Conservation (phyloP, 2,888 invertebrate species). For the Drosophila birchii region DNA sequence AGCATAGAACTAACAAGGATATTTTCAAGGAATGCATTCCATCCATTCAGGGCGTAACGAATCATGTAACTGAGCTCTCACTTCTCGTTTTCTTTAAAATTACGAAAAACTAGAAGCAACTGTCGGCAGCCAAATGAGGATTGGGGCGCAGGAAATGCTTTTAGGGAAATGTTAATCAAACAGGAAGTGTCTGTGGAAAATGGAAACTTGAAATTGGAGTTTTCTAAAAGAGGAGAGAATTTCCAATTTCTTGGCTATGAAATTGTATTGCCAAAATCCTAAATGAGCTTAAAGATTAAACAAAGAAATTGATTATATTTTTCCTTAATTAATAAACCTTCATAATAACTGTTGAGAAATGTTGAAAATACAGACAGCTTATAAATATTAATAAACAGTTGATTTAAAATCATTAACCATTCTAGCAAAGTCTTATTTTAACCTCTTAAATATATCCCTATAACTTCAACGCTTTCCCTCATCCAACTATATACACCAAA, state of each 20-base stretch:
- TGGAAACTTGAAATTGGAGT: not conserved
- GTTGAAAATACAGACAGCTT: not conserved
- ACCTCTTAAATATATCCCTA: not conserved
- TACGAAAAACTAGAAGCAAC: slow-evolving; percentile 14
- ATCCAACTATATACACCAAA: slow-evolving; percentile 7
- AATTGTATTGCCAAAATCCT: not conserved
- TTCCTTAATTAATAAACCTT: not conserved
- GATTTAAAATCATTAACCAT: too few species aligned
- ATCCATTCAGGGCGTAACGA: slow-evolving; percentile 39
- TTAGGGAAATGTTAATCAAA: slow-evolving; percentile 26
- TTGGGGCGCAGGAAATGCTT: slow-evolving; percentile 19
- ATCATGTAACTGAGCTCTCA: slow-evolving; percentile 34
- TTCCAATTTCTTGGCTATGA: not conserved
- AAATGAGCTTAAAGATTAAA: not conserved
- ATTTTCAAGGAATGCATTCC: slow-evolving; percentile 25
- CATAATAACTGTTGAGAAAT: too few species aligned
- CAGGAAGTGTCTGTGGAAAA: not conserved
- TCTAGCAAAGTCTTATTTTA: not conserved
- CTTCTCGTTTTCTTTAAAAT: slow-evolving; percentile 36
- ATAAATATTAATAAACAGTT: not conserved
- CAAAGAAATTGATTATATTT: not conserved
- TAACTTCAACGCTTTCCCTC: too few species aligned
- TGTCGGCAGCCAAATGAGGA: slow-evolving; percentile 17
- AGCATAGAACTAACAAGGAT: slow-evolving; percentile 38
- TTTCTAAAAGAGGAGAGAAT: not conserved